phyloP scores from a whole-genome alignment of 2,888 invertebrate genomes.

The Anthrax anthrax region DNA sequence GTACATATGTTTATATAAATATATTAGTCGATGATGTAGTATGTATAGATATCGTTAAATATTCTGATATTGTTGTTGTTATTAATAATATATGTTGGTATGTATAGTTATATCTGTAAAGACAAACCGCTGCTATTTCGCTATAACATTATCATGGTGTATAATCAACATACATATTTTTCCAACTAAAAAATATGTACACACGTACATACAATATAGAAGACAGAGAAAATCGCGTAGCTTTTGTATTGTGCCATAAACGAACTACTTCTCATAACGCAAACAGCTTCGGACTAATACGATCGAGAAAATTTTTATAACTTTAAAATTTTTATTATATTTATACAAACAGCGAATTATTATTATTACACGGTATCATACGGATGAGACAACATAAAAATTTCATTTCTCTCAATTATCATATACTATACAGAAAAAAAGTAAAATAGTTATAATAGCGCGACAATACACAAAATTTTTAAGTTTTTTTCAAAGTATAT shows the following conservation, averaged over 20 bases:
- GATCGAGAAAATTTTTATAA: slow-evolving; percentile 16
- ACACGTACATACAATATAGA: slow-evolving; percentile 5
- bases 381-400: slow-evolving; percentile 4
- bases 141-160: too few relatives aligned
- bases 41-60: too few relatives aligned
- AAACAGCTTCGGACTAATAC: slow-evolving; percentile 32
- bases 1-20: too few relatives aligned
- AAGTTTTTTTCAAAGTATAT: neutral
- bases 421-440: neutral
- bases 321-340: slow-evolving; percentile 10
- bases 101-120: slow-evolving; percentile 8
- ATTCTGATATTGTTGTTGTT: too few relatives aligned
- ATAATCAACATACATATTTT: slow-evolving; percentile 10
- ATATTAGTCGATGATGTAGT: too few relatives aligned
- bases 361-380: neutral
- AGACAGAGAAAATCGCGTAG: slow-evolving; percentile 19
- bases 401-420: neutral
- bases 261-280: slow-evolving; percentile 37
- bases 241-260: slow-evolving; percentile 37
- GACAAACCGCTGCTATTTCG: too few relatives aligned
- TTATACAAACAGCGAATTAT: slow-evolving; percentile 6
- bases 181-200: slow-evolving; percentile 11
- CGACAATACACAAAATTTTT: neutral
- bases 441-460: neutral
- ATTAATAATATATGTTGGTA: too few relatives aligned